Base-by-base conservation (phyloP, 2,113 vertebrate species). In the Sterna hirundo region DNA sequence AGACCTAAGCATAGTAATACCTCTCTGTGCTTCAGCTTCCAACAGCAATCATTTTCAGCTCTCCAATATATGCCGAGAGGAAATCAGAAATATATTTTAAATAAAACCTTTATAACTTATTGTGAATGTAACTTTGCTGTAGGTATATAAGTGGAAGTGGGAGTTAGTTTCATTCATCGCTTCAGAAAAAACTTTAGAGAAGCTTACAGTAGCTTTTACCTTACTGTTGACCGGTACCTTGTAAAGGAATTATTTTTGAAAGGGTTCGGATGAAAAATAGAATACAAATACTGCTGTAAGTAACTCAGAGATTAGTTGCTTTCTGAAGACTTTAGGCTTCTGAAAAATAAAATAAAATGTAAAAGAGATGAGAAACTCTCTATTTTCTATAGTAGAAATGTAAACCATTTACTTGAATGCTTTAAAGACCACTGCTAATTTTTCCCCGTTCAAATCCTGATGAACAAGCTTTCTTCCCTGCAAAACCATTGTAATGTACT, bases 331-430 rank as follows among this genome's bases (percentile, higher is more conserved):
- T 65, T 86, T 5, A 36, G 27, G 26, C 62, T 83, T 70, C 26
- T 30, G 30, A 2, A 18, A 2, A 0, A 0, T 1, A 18, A 23
- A 18, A 30, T 52, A 20, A 14, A 36, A 23, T 46, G 19, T 46
- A 30, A 20, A 21, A 30, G 44, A 19, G 6, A 57, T 7, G 22
- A 52, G 4, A 79, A 88, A 51, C 5, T 38, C 7, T 44, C 3
- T 65, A 36, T 68, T 84, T 96, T 84, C 32, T 70, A 0, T 49
- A 47, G 5, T 65, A 89, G 38, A 76, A 64, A 8, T 47, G 13
- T 20, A 69, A 80, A 30, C 1, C 6, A 26, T 55, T 80, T 85
- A 15, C 15, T 38, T 1, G 1, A 87, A 85, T 58, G 40, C 9
- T 69, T 90, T 88, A 29, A 83, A 62, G 75, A 80, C 9, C 30